Base-by-base conservation (phyloP, 2,888 invertebrate genomes). In the Herminia tarsipennalis region DNA sequence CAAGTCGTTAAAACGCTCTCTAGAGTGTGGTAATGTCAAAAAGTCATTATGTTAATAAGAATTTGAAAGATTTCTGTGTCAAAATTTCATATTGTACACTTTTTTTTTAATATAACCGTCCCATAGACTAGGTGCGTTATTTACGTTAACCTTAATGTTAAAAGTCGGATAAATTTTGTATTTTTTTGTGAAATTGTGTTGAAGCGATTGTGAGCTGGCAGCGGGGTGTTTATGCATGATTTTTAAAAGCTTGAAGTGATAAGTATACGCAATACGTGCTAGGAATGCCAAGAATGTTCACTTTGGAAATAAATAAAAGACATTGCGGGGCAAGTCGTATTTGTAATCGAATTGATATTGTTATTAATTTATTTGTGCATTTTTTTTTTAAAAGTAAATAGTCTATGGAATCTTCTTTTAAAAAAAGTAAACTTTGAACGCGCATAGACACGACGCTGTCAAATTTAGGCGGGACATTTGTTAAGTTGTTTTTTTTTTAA, bases 401-500 rank as follows among this genome's bases (percentile, higher is more conserved):
- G 41, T 27, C 21, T 20, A 27, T 27, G 27, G 9, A 18, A 21
- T 13, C 4, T 42, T 33, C 18, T 21, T 22, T 17, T 1, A 16
- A 22, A 10, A 10, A 18, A 0, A 8, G n/a, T 9, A n/a, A 3
- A 24, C 10, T 21, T 13, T 14, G 28, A 20, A 21, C 42, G 49
- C 49, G 47, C 46, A 59, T 66, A 70, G 71, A 59, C 72, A 66
- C 65, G 72, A 66, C 59, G 39, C 30, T 47, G 45, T 47, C 39
- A 52, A 55, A 71, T 73, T 66, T 67, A 71, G 70, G 75, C 59
- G 70, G 60, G 66, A 73, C 73, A 72, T 28, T 84, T 83, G 83
- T 87, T 88, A 89, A 86, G 86, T 88, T 86, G 81, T 83, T 82
- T 82, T 82, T 79, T 78, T 81, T 82, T 82, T 79, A 79, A 79